Conservation (phyloP, 2,113 vertebrate species). For the Alligator sinensis region DNA sequence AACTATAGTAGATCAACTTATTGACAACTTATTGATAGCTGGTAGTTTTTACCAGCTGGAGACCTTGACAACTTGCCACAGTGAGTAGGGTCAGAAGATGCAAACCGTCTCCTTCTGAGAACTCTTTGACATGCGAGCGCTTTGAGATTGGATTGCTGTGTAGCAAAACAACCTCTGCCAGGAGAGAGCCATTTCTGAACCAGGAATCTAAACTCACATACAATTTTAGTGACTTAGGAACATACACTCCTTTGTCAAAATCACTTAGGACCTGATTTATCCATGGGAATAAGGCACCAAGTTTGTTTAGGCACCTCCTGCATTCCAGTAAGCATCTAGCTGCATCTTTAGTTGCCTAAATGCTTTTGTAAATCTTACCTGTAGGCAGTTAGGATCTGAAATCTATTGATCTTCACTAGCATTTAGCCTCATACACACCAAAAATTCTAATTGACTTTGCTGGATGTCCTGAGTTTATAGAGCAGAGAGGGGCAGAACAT, state of each 20-base stretch:
- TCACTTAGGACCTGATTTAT: not conserved
- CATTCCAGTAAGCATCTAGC: not conserved
- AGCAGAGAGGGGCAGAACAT: fast-evolving
- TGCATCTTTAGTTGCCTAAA: not conserved
- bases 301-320: not conserved
- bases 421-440: not conserved
- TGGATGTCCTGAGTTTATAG: fast-evolving
- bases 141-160: not conserved
- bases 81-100: not conserved
- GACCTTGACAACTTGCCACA: not conserved
- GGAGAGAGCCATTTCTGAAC: not conserved
- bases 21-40: not conserved
- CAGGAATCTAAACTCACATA: not conserved
- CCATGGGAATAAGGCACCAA: not conserved
- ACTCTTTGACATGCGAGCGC: not conserved
- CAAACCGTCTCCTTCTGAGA: not conserved
- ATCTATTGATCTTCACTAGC: not conserved
- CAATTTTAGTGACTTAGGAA: not conserved
- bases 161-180: not conserved
- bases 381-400: not conserved
- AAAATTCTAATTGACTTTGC: not conserved
- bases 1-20: not conserved
- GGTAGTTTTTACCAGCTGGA: not conserved
- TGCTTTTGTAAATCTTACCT: not conserved
- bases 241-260: not conserved